These are phyloP conservation scores for Agrotis ipsilon DNA, from an alignment of 2,888 invertebrate species.

Conservation along the genomic window DNA sequence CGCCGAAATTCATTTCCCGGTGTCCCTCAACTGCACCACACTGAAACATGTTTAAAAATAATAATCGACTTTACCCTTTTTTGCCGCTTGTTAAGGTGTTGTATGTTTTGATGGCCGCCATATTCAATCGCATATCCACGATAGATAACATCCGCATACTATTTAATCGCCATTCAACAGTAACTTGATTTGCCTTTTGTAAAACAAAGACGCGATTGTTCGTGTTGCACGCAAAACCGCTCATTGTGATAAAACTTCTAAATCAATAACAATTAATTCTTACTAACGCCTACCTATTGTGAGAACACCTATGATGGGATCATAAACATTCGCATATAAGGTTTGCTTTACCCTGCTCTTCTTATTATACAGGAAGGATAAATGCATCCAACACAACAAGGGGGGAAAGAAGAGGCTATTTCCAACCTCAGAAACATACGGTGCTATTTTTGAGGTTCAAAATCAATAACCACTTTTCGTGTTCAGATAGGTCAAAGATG, in stretches of 20 bases:
- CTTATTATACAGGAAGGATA: conserved; percentile 6
- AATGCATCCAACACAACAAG: no score
- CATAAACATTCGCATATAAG: conserved; percentile 22
- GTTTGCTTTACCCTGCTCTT: conserved; percentile 2
- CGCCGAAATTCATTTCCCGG: conserved; percentile 18
- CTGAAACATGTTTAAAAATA: conserved; percentile 17
- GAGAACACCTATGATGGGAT: conserved; percentile 12
- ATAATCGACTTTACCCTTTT: conserved; percentile 1
- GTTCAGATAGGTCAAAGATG: no score
- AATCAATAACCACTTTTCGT: no score
- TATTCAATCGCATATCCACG: conserved; percentile 27
- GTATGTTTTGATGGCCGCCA: conserved; percentile 25
- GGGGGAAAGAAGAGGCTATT: no score
- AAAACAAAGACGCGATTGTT: conserved; percentile 53
- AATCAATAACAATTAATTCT: conserved; percentile 47
- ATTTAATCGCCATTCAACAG: conserved; percentile 18
- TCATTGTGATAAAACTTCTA: conserved; percentile 52
- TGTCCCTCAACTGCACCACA: neutral
- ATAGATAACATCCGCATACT: conserved; percentile 42
- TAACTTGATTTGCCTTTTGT: conserved; percentile 37
- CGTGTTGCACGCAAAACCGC: conserved; percentile 46
- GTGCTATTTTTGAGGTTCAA: no score
- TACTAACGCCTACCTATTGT: conserved; percentile 23
- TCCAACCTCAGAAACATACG: no score
- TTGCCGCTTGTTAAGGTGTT: neutral